Evolutionary conservation across 1,140 invertebrate species (phyloP), one percentile per base, ranked within the genome.

Genomic region (Epicauta chinensis): DNA sequence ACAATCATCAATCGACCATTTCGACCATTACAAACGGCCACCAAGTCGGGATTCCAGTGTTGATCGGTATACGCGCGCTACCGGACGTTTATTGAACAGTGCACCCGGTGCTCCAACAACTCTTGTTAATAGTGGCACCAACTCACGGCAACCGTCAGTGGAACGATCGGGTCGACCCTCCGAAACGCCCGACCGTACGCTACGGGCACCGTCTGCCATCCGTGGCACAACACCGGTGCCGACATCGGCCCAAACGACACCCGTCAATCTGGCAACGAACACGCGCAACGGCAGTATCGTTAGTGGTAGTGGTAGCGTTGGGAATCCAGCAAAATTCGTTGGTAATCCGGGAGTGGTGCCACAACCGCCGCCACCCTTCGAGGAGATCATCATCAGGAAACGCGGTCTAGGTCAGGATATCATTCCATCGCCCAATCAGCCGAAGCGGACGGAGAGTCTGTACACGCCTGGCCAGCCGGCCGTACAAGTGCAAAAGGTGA

Each of bases 1-100:
- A 34, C 76, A 78, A 63, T 72, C 80, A 2, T 82, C 80, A 29
- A 83, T 82, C 56, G 81, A 83, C 61, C 80, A 82, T 64, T 82
- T 97, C 69, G 93, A 97, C 74, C 93, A 97, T 67, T 98, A 97
- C 67, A 91, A 92, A 69, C 78, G 87, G 65, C 86, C 89, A 45
- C 87, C 89, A 2, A 91, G 89, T 73, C 75, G 89, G 65, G 91
- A 93, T 65, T 86, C 85, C 56, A 92, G 89, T 58, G 86, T 91
- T 31, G 90, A 93, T 74, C 78, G 88, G 49, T 91, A 87, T 65
- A 78, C 82, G 1, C 74, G 83, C 53, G 80, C 80, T 14, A 74
- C 77, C 2, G 78, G 75, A 41, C 63, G 76, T 35, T 51, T 76
- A 47, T 34, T 34, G 11, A 34, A 12, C 12, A 12, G 32, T n/a